Evolutionary conservation across 2,113 vertebrate genomes (phyloP).

Genomic region (Anser cygnoides): DNA sequence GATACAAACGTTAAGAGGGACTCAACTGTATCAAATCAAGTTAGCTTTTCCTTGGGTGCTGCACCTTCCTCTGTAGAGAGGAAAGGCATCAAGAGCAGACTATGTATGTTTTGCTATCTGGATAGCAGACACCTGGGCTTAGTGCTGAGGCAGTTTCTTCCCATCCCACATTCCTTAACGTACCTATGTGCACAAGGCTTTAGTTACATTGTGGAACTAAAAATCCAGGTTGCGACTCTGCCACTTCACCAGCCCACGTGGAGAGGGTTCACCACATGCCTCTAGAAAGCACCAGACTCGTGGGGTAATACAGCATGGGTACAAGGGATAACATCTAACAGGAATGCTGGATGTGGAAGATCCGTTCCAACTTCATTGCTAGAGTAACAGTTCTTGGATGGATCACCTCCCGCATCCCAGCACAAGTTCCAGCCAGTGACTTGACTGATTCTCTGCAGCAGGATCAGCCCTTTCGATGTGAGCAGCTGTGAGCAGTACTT

Average conservation of each 20-base stretch:
- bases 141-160: neutral
- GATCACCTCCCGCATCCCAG: neutral
- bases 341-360: neutral
- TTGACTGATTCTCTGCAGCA: neutral
- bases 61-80: neutral
- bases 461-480: neutral
- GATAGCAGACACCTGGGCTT: neutral
- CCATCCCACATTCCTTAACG: neutral
- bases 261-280: neutral
- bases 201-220: neutral
- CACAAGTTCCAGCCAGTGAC: neutral
- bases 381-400: neutral
- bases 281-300: neutral
- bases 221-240: neutral
- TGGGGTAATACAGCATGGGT: neutral
- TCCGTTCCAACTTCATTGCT: neutral
- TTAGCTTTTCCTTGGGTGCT: neutral
- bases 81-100: neutral
- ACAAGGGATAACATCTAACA: neutral
- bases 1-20: neutral
- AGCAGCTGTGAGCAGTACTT: neutral
- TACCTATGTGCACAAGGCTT: neutral
- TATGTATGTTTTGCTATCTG: neutral
- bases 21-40: neutral
- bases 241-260: neutral